Base-by-base conservation (phyloP, 2,113 vertebrate species). In the Dolichallabes microphthalmus region DNA sequence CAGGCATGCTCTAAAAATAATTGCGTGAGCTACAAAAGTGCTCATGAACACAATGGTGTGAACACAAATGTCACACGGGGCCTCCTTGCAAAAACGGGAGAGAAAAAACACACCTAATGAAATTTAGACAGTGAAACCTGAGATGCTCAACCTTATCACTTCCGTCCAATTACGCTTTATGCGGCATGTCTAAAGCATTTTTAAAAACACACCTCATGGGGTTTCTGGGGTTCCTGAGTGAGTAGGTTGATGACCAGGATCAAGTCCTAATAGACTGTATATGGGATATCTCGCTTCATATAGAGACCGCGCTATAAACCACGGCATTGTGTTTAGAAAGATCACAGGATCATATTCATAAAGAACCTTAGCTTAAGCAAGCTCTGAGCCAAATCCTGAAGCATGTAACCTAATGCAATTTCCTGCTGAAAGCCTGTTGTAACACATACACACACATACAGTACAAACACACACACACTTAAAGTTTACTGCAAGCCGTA, bases 81-180 rank as follows among this genome's bases (percentile, higher is more conserved):
- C 25, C 60, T 35, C 15, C 30, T 14, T 53, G 76, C 4, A 22
- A 35, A 60, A 35, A 11, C 20, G 55, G 10, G 3, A 11, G 1
- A 50, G 50, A 55, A 79, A 86, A 83, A 81, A 75, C 17, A 15
- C 66, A 22, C 58, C 74, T 84, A 87, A 91, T 87, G 85, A 88
- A 89, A 89, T 89, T 68, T 73, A 89, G 53, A 84, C 84, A 83
- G 15, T 45, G 57, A 85, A 83, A 89, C 89, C 87, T 85, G 86
- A 86, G 85, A 88, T 85, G 82, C 80, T 82, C 14, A 68, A 80
- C 63, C 89, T 89, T 89, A 89, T 90, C 88, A 82, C 82, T 88
- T 89, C 60, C n/a, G 88, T 90, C 85, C 84, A 90, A 91, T 92
- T 91, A 90, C 89, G 90, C 90, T 88, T 45, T 69, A 86, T 88